Conservation (phyloP, 2,113 vertebrate genomes). For the Tetrax tetrax region DNA sequence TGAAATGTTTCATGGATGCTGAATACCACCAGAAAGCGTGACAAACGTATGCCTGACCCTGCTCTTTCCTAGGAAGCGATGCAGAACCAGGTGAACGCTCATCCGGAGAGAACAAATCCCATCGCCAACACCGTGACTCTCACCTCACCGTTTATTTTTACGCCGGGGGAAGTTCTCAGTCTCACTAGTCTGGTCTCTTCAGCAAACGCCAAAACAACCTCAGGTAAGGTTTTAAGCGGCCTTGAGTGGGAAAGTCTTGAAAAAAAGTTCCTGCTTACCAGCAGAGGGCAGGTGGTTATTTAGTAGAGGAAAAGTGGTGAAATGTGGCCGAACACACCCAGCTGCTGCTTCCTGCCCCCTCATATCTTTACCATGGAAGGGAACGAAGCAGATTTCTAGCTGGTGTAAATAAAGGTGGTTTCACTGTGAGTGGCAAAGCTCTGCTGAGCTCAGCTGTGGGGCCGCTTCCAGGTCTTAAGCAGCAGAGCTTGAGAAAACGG, state of each 20-base stretch:
- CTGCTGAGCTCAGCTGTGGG: neutral
- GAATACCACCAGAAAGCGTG: accelerated
- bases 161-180: conserved; percentile 77
- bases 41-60: neutral
- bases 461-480: neutral
- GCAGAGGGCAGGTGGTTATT: conserved; percentile 15
- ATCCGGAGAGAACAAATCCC: conserved; percentile 48
- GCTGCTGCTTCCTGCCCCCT: neutral
- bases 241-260: too few relatives aligned
- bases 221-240: conserved; percentile 47
- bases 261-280: neutral
- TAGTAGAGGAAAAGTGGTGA: neutral
- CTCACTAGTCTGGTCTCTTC: conserved; percentile 77
- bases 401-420: neutral
- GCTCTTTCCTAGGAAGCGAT: conserved; percentile 83
- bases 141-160: conserved; percentile 78
- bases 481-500: neutral
- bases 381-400: neutral
- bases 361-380: neutral
- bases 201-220: conserved; percentile 70
- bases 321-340: neutral
- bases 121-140: conserved; percentile 29
- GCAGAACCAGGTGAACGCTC: conserved; percentile 81
- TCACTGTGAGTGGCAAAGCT: neutral
- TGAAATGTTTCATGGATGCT: neutral